phyloP scores from a whole-genome alignment of 2,113 vertebrate species.

The Bucco capensis region DNA sequence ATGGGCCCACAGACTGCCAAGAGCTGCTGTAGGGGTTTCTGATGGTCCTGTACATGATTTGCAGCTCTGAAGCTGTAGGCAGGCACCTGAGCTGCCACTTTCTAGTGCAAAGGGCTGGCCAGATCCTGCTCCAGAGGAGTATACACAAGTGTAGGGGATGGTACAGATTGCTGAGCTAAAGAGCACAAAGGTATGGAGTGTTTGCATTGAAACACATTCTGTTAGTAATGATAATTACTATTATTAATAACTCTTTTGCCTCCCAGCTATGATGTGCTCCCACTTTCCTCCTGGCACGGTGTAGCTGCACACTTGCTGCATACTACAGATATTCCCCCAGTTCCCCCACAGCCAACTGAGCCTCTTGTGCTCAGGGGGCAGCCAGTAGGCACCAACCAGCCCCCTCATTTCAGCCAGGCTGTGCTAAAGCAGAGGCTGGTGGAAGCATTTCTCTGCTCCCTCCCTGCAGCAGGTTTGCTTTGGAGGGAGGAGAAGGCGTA shows the following conservation, averaged over 20 bases:
- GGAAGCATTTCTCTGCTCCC: neutral
- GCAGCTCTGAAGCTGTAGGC: neutral
- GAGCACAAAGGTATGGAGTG: neutral
- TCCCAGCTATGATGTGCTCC: neutral
- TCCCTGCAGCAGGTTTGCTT: neutral
- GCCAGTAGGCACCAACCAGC: neutral
- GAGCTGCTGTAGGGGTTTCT: neutral
- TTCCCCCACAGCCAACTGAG: neutral
- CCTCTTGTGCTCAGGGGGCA: neutral
- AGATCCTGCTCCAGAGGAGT: neutral
- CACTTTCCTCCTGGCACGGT: neutral
- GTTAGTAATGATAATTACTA: neutral
- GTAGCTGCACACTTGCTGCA: neutral
- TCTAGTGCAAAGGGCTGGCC: neutral
- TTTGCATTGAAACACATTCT: neutral
- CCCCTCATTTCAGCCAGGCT: neutral
- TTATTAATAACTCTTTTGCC: neutral
- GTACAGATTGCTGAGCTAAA: neutral
- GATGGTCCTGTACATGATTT: accelerated
- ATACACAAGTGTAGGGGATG: neutral
- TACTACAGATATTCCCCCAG: accelerated
- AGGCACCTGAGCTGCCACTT: neutral
- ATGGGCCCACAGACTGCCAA: neutral
- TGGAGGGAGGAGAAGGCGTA: neutral
- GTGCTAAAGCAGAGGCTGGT: neutral